Conservation (phyloP, 2,113 vertebrate genomes). For the Pseudopipra pipra region DNA sequence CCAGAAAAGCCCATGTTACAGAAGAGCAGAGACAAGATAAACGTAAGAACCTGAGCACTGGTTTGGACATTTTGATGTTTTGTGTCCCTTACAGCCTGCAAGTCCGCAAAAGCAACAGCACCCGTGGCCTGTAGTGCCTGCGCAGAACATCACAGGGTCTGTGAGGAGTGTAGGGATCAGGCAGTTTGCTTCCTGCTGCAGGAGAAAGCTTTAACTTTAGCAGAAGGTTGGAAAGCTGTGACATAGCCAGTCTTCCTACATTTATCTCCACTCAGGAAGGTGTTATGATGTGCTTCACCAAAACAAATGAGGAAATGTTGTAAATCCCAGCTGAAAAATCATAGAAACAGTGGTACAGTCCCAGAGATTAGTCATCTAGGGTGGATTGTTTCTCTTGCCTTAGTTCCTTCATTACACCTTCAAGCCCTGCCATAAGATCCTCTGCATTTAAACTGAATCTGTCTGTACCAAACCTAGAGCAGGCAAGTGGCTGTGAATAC, state of each 20-base stretch:
- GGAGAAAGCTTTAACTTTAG: neutral
- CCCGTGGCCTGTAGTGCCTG: neutral
- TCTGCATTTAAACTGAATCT: neutral
- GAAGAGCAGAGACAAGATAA: constrained; percentile 21
- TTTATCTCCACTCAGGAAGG: neutral
- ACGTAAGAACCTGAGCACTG: neutral
- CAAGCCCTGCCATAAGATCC: neutral
- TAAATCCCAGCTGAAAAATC: neutral
- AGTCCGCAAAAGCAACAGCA: neutral
- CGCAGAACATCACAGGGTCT: neutral
- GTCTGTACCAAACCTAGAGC: neutral
- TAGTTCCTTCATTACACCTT: neutral
- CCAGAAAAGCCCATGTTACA: neutral
- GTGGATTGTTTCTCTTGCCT: neutral
- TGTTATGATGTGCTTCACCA: neutral
- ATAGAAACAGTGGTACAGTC: neutral
- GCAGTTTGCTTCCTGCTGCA: neutral
- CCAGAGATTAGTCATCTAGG: neutral
- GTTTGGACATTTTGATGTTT: neutral
- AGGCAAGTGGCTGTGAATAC: neutral
- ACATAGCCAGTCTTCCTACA: neutral
- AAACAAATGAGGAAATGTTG: neutral
- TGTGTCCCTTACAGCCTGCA: neutral
- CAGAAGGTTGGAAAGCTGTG: neutral
- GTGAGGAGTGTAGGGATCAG: neutral